These are phyloP conservation scores for Zaprionus taronus DNA, from an alignment of 1,140 invertebrate genomes.

Conservation along the genomic window DNA sequence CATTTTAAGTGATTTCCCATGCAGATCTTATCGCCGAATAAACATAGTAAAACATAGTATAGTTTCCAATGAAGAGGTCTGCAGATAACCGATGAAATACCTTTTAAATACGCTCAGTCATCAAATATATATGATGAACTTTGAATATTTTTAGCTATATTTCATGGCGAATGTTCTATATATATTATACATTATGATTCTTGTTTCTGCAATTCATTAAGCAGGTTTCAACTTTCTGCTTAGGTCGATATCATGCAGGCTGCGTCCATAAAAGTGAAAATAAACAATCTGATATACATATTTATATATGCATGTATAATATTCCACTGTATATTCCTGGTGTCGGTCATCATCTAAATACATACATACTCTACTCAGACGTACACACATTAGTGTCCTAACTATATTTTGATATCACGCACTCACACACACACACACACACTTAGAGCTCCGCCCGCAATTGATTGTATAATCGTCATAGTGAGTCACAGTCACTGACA, in stretches of 20 bases:
- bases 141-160: too few relatives aligned
- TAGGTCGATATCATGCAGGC: background rate
- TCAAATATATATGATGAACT: too few relatives aligned
- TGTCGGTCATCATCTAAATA: background rate
- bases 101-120: background rate
- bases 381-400: background rate
- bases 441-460: constrained; percentile 8
- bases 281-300: background rate
- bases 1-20: background rate
- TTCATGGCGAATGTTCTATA: background rate
- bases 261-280: background rate
- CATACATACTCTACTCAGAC: background rate
- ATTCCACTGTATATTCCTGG: background rate
- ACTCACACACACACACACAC: constrained; percentile 30
- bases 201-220: background rate
- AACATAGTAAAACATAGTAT: background rate
- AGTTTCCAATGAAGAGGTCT: background rate
- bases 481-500: constrained; percentile 41
- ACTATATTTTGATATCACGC: constrained; percentile 48
- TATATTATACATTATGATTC: background rate
- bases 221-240: background rate
- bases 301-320: background rate
- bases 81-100: background rate
- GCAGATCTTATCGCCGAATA: background rate
- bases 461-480: constrained; percentile 36